A percentile compares a stretch with the other conserved stretches of the same genome.
phyloP scores from a whole-genome alignment of 2,797 vertebrate genomes.

The Phylloscopus collybita region DNA sequence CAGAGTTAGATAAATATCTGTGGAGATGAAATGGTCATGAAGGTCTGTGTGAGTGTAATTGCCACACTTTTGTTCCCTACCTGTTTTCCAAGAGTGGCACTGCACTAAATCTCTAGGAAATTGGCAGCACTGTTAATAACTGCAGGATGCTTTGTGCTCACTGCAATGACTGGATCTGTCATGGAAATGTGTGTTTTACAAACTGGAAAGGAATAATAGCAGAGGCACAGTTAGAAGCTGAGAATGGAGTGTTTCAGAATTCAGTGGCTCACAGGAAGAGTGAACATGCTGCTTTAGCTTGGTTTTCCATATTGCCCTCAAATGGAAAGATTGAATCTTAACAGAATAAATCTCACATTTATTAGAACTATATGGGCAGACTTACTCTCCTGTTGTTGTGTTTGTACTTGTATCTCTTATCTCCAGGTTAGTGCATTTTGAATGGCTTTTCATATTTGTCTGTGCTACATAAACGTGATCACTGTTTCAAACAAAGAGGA shows the following conservation, averaged over 20 bases:
- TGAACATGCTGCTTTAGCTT: not conserved
- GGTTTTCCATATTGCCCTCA: not conserved
- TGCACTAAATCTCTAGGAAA: not conserved
- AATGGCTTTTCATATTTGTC: not conserved
- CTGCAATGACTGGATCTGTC: not conserved
- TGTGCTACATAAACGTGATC: not conserved
- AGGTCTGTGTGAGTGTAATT: conserved; percentile 9
- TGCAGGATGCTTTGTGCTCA: conserved; percentile 20
- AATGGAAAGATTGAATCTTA: not conserved
- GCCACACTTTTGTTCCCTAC: not conserved
- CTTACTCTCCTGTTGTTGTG: not conserved
- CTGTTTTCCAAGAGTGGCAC: not conserved
- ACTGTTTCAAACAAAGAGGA: not conserved
- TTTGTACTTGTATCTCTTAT: not conserved
- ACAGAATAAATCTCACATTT: not conserved
- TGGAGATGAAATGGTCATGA: not conserved
- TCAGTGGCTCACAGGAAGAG: not conserved
- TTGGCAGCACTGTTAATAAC: not conserved
- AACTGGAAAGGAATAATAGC: conserved; percentile 36
- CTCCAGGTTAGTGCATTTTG: not conserved
- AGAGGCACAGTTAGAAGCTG: not conserved
- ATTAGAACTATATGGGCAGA: not conserved
- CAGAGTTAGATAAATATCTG: conserved; percentile 14
- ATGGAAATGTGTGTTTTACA: conserved; percentile 5
- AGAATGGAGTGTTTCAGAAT: not conserved